Evolutionary conservation across 2,888 invertebrate genomes (phyloP).

Genomic region (Coelinius sp.): DNA sequence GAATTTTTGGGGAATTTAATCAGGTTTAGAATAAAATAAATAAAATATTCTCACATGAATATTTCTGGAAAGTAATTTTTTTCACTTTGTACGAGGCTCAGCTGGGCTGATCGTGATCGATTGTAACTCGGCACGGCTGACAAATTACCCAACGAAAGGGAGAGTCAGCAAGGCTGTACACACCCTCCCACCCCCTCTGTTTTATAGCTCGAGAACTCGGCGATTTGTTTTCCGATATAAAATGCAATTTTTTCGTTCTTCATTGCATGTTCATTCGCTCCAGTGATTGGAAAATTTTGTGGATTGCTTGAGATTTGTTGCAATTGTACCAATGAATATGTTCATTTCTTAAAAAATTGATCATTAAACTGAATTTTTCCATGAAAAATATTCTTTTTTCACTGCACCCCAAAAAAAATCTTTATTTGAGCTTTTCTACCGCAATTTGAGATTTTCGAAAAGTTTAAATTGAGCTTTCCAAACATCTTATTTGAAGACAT

Average conservation of each 20-base stretch:
- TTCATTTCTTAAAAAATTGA: background rate
- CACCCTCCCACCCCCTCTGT: background rate
- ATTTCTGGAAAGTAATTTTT: background rate
- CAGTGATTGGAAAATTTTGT: background rate
- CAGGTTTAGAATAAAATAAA: background rate
- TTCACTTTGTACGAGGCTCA: background rate
- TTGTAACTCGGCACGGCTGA: slow-evolving; percentile 11
- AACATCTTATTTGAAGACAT: too few relatives aligned
- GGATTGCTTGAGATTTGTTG: background rate
- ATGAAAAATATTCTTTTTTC: too few relatives aligned
- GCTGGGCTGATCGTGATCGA: slow-evolving; percentile 11
- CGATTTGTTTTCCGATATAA: background rate
- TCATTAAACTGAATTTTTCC: background rate
- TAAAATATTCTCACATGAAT: background rate
- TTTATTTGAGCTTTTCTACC: too few relatives aligned
- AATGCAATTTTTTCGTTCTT: background rate
- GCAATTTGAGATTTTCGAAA: too few relatives aligned
- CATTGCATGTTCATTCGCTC: background rate
- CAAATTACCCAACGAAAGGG: slow-evolving; percentile 10
- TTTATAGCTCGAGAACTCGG: background rate
- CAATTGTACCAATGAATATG: background rate
- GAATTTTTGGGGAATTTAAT: background rate
- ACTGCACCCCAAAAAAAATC: too few relatives aligned
- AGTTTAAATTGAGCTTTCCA: too few relatives aligned
- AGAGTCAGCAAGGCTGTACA: background rate